Conservation (phyloP, 2,113 vertebrate species). For the Aptenodytes patagonicus region DNA sequence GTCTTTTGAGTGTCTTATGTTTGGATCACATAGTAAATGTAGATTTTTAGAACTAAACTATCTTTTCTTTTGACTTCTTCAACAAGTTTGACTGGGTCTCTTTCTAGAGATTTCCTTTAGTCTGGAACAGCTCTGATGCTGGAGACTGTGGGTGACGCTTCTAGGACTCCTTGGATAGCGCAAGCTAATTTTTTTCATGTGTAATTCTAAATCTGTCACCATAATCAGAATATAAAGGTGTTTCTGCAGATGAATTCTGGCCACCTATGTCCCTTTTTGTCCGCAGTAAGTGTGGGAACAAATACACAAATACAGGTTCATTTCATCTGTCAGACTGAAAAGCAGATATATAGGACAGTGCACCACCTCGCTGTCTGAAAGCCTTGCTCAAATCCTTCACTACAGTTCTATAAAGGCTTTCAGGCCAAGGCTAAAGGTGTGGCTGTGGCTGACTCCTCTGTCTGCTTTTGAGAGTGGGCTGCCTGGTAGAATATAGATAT, state of each 20-base stretch:
- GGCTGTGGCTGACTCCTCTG: not conserved
- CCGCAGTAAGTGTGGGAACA: not conserved
- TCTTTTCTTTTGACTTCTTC: not conserved
- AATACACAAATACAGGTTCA: not conserved
- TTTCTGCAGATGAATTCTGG: not conserved
- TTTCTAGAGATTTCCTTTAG: not conserved
- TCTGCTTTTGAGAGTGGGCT: not conserved
- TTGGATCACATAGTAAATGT: not conserved
- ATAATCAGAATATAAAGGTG: not conserved
- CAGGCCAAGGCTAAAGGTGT: conserved; percentile 17
- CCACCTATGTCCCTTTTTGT: not conserved
- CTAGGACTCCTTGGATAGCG: not conserved
- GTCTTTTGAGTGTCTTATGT: not conserved
- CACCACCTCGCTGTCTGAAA: not conserved
- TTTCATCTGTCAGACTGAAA: conserved; percentile 29
- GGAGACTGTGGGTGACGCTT: not conserved
- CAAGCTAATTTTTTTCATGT: conserved; percentile 4
- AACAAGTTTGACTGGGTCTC: not conserved
- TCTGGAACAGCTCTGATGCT: not conserved
- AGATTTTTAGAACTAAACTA: not conserved
- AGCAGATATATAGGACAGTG: not conserved
- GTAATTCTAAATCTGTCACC: not conserved
- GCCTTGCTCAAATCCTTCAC: not conserved
- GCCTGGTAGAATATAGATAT: not conserved
- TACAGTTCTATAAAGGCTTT: conserved; percentile 27